A percentile compares a stretch with the other conserved stretches of the same genome.
phyloP scores from a whole-genome alignment of 2,797 vertebrate species.

The Mergus octosetaceus region DNA sequence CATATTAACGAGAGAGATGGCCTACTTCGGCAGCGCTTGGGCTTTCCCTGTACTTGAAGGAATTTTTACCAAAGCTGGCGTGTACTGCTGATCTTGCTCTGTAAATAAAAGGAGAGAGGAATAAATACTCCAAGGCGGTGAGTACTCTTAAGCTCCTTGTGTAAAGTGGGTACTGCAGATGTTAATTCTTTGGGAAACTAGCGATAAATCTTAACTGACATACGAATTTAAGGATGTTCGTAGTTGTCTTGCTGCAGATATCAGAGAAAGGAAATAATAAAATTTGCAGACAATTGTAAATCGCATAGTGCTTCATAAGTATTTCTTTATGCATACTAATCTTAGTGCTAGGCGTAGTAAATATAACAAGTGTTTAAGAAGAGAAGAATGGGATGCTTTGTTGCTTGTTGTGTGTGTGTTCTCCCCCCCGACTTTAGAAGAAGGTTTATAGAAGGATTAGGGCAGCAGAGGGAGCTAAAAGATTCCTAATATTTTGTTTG shows the following conservation, averaged over 20 bases:
- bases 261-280: not conserved
- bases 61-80: not conserved
- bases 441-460: not conserved
- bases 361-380: not conserved
- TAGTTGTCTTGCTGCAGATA: not conserved
- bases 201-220: not conserved
- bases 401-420: not conserved
- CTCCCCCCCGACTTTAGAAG: not conserved
- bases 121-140: not conserved
- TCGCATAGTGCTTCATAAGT: not conserved
- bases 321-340: not conserved
- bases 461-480: conserved; percentile 74
- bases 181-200: not conserved
- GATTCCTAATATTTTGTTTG: conserved; percentile 57
- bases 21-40: not conserved
- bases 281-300: not conserved
- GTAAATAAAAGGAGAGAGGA: not conserved
- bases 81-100: not conserved
- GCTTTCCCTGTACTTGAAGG: not conserved
- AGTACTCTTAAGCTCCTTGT: not conserved
- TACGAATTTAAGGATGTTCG: not conserved
- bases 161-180: not conserved
- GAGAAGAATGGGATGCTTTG: not conserved
- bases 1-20: not conserved
- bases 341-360: not conserved